phyloP scores from a whole-genome alignment of 2,113 vertebrate species.

The Oncorhynchus masou region DNA sequence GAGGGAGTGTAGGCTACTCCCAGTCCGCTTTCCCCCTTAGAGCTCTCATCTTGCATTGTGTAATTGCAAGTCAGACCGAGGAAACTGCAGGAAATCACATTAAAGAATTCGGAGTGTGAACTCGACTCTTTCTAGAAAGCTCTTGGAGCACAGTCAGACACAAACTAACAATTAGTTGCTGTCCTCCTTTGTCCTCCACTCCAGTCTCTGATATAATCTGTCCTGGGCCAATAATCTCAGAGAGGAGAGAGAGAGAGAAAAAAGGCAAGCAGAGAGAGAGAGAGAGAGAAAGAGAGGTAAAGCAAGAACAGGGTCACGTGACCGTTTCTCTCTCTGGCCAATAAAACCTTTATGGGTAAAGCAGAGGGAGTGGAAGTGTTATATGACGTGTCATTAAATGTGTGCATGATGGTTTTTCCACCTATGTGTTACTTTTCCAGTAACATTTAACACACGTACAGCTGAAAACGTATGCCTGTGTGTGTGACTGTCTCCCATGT shows the following conservation, averaged over 20 bases:
- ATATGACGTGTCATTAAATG: not conserved
- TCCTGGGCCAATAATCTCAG: slow-evolving; percentile 27
- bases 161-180: not conserved
- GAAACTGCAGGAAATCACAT: slow-evolving; percentile 54
- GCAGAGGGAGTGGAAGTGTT: not conserved
- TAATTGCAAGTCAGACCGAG: too few species aligned
- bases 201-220: slow-evolving; percentile 16
- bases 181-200: slow-evolving; percentile 22
- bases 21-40: slow-evolving; percentile 15
- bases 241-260: slow-evolving; percentile 20
- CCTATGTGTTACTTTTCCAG: not conserved
- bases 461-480: too few species aligned
- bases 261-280: not conserved
- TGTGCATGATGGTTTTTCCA: not conserved
- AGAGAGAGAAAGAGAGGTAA: not conserved
- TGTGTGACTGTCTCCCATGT: too few species aligned
- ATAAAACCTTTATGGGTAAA: not conserved
- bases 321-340: not conserved
- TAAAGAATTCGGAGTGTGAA: not conserved
- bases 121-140: slow-evolving; percentile 2
- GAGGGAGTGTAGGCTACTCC: too few species aligned
- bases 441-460: not conserved
- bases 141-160: slow-evolving; percentile 11
- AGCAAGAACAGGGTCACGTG: not conserved
- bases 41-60: not conserved